Conservation (phyloP, 2,113 vertebrate species). For the Uria lomvia region DNA sequence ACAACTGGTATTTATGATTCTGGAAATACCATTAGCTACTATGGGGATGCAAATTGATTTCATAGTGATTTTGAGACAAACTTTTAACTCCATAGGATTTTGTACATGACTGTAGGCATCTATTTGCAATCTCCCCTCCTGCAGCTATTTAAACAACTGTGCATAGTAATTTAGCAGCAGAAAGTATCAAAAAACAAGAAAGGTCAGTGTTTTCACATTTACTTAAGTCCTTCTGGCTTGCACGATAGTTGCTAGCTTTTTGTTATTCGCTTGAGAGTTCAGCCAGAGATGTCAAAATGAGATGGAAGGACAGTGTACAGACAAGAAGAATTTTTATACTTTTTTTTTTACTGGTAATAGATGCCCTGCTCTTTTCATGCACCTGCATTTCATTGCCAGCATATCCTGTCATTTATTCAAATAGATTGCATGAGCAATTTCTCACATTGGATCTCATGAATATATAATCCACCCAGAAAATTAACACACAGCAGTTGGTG, state of each 20-base stretch:
- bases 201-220: not conserved
- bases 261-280: not conserved
- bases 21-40: conserved; percentile 36
- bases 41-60: conserved; percentile 42
- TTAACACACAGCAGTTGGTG: not conserved
- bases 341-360: not conserved
- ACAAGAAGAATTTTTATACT: not conserved
- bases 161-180: not conserved
- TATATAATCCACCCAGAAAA: not conserved
- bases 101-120: not conserved
- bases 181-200: conserved; percentile 13
- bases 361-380: not conserved
- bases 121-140: not conserved
- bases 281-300: not conserved
- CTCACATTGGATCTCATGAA: conserved; percentile 12
- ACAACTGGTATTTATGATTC: not conserved
- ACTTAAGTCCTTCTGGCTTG: not conserved
- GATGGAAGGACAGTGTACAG: not conserved
- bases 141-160: not conserved
- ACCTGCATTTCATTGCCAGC: not conserved
- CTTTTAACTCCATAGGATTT: conserved; percentile 22
- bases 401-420: not conserved
- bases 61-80: not conserved
- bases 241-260: not conserved
- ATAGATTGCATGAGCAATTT: not conserved